Conservation (phyloP, 2,113 vertebrate species). For the Psophia crepitans region DNA sequence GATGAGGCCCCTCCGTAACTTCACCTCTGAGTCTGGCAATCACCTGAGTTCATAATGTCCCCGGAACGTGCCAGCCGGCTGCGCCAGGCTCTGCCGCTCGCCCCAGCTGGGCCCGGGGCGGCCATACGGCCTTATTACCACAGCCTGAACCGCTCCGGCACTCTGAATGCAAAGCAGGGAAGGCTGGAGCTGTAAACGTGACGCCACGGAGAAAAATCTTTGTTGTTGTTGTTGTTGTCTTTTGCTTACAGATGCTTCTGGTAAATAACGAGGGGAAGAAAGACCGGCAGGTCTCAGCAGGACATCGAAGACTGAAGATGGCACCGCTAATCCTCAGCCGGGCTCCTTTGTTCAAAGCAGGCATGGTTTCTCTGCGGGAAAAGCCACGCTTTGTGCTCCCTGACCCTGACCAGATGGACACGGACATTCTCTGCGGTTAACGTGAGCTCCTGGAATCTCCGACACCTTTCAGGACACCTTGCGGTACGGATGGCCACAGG, state of each 20-base stretch:
- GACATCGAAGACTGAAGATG: background rate
- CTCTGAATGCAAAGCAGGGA: background rate
- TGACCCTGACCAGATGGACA: background rate
- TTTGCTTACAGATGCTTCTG: background rate
- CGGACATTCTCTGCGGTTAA: background rate
- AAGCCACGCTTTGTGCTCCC: background rate
- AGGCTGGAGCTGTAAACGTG: background rate
- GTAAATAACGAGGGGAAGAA: background rate
- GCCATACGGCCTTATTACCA: background rate
- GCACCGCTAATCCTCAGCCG: background rate
- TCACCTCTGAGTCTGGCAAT: slow-evolving; percentile 51
- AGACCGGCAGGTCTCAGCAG: background rate
- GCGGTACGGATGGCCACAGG: accelerated
- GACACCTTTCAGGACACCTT: no score
- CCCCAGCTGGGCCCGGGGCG: background rate
- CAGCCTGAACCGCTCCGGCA: background rate
- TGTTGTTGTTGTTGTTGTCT: background rate
- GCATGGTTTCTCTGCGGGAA: background rate
- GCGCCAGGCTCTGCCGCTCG: slow-evolving; percentile 15
- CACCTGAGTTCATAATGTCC: slow-evolving; percentile 41
- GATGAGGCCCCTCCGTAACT: slow-evolving; percentile 16
- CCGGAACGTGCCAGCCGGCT: slow-evolving; percentile 20
- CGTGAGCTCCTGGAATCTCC: background rate
- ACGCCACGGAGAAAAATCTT: background rate
- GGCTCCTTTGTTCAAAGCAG: background rate